Evolutionary conservation across 23 tunicate species (phyloP).

Genomic region (Phallusia fumigata): DNA sequence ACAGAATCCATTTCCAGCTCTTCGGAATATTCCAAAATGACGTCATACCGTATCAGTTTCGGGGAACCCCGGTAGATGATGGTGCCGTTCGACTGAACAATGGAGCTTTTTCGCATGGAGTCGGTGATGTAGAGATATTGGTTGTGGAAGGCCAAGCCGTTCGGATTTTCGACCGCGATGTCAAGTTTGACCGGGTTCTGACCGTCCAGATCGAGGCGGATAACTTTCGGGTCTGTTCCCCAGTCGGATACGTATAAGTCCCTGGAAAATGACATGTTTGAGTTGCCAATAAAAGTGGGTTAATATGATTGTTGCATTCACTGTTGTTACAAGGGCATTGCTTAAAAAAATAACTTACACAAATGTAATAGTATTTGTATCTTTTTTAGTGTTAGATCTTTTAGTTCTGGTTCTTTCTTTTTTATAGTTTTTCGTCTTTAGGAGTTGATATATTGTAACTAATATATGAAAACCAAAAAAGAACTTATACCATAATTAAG

Average conservation of each 20-base stretch:
- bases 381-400: too few species aligned
- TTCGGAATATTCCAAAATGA: not conserved
- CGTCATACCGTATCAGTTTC: conserved; percentile 43
- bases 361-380: too few species aligned
- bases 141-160: conserved; percentile 67
- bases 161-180: conserved; percentile 78
- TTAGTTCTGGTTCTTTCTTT: too few species aligned
- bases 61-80: conserved; percentile 58
- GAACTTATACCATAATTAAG: too few species aligned
- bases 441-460: too few species aligned
- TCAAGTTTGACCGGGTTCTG: conserved; percentile 36
- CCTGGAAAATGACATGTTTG: conserved; percentile 15
- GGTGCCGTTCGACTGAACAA: conserved; percentile 54
- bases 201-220: conserved; percentile 78
- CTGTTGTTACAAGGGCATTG: too few species aligned
- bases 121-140: conserved; percentile 62
- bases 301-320: too few species aligned
- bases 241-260: conserved; percentile 85
- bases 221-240: conserved; percentile 70
- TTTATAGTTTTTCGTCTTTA: too few species aligned
- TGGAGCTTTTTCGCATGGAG: conserved; percentile 50
- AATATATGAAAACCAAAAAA: too few species aligned
- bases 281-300: not conserved
- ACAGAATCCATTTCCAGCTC: conserved; percentile 29
- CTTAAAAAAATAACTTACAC: too few species aligned